Base-by-base conservation (phyloP, 2,888 invertebrate genomes). In the Chrysopilus asiliformis region DNA sequence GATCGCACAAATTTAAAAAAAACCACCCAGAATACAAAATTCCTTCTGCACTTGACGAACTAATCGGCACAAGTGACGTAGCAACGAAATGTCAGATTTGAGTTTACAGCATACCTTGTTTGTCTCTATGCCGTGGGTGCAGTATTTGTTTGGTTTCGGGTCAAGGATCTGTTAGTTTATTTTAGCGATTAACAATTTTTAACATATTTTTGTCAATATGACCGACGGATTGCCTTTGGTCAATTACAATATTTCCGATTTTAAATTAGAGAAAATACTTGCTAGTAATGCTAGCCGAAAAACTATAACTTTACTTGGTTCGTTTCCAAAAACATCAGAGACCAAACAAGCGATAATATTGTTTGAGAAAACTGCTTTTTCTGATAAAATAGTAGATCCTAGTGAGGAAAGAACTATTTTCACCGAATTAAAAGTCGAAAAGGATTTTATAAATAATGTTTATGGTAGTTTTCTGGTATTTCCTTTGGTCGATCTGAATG, bases 321-420 rank as follows among this genome's bases (percentile, higher is more conserved):
- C 63, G 43, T 82, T 85, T 49, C 60, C 66, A 9, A 47, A 55
- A 33, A 30, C 56, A 4, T 65, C 65, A 1, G 66, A 71, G 44
- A 62, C 62, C 40, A 70, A 71, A 40, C 65, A 70, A 43, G 86
- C 80, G 13, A 66, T 90, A 43, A 64, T 90, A 38, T 58, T 86
- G 45, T 67, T 90, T 26, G 87, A 90, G 55, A 90, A 89, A 61
- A 77, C 77, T 53, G 77, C 79, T 28, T 87, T 90, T 56, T 72
- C 73, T 25, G 65, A 65, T 17, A 53, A 60, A 10, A 54, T 61
- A 38, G 53, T 58, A 35, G 10, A 16, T 18, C 29, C 25, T 41
- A 43, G 32, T 6, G 49, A 65, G 34, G 53, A 55, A 36, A 68
- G 68, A n/a, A 76, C 74, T 53, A n/a, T 80, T 85, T 49, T 71